Evolutionary conservation across 2,797 vertebrate species (phyloP).

Genomic region (Diceros bicornis): DNA sequence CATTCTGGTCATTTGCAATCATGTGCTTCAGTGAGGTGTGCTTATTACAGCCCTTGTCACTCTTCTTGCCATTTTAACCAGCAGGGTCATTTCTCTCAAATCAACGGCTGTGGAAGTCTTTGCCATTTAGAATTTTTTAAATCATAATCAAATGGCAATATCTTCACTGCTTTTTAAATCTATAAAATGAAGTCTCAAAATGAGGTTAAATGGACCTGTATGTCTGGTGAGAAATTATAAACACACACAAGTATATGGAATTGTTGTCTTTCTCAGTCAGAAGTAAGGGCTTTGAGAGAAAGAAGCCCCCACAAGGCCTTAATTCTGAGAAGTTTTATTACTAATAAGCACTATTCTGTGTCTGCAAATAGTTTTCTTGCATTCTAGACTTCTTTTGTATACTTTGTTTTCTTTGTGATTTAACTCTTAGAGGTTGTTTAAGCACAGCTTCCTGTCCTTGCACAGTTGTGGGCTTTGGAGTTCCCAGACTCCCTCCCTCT

Average conservation of each 20-base stretch:
- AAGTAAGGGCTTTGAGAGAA: background rate
- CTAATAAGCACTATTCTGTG: background rate
- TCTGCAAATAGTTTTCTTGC: background rate
- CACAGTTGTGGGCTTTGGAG: background rate
- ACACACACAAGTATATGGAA: background rate
- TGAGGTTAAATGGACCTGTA: background rate
- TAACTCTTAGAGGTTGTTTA: background rate
- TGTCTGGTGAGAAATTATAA: background rate
- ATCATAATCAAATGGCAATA: background rate
- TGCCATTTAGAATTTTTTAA: constrained; percentile 29
- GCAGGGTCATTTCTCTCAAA: background rate
- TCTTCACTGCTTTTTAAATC: background rate
- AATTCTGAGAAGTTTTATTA: background rate
- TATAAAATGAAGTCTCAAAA: constrained; percentile 49
- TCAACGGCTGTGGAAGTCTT: background rate
- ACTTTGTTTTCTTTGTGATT: constrained; percentile 6
- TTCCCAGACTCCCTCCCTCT: background rate
- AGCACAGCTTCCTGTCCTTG: background rate
- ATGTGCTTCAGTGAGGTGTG: background rate
- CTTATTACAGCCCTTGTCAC: background rate
- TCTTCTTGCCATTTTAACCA: constrained; percentile 28
- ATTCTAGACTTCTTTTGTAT: background rate
- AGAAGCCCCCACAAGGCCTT: background rate
- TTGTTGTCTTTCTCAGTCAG: background rate
- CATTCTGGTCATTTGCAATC: background rate